Evolutionary conservation across 2,888 invertebrate species (phyloP), one percentile per base, ranked within the genome.

Genomic region (Pseudeuparius sepicola): DNA sequence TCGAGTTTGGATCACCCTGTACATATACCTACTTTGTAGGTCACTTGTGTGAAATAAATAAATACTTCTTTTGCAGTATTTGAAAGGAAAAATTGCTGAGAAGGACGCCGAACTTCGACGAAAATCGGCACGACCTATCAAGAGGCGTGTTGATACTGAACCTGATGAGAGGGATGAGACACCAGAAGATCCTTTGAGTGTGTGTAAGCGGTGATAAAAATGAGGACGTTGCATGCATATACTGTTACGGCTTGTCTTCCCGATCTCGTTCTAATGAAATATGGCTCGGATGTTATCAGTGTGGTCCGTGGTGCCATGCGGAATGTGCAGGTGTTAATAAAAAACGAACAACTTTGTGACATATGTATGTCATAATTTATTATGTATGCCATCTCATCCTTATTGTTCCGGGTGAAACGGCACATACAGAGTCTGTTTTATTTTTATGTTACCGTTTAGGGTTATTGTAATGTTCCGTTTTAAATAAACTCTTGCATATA

Each of bases 131-230:
- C 20, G 20, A 20, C 6, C 20, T 20, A n/a, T 20, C 20, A 20
- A 20, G 20, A n/a, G 20, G 20, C 20, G 20, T 20, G 20, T 20
- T 20, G 20, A 20, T 20, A 20, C 20, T 20, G 20, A 20, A 20
- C 7, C 20, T 20, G 20, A 20, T 20, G 20, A 20, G 20, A 20
- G n/a, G n/a, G 7, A 20, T n/a, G 6, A 20, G 7, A 6, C 20
- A 20, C n/a, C 20, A n/a, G 20, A 20, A 20, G 20, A 20, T 20
- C 20, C 20, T 20, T 20, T 20, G 6, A 20, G 20, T 20, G 20
- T 20, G 20, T 20, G 20, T 20, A 20, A 7, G 20, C 20, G 20
- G 20, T 20, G 20, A 20, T 20, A n/a, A 20, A 20, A 20, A 20
- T 20, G 20, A n/a, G n/a, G n/a, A 20, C 20, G 20, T 20, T 7